Conservation (phyloP, 2,113 vertebrate genomes). For the Rhinogobius similis region DNA sequence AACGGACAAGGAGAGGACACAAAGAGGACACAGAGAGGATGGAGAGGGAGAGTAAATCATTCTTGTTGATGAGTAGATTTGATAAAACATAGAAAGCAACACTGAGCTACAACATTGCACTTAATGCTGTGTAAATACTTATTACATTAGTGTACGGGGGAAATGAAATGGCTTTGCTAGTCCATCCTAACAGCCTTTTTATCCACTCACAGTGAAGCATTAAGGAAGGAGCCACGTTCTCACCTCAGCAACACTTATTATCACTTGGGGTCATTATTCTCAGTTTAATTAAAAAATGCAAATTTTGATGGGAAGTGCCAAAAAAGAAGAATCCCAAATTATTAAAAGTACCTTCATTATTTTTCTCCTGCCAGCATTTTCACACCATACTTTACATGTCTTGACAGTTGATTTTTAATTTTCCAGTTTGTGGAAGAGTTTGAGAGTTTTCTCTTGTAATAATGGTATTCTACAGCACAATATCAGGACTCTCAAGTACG, state of each 20-base stretch:
- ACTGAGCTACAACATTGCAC: neutral
- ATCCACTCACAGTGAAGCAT: neutral
- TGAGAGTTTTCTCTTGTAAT: neutral
- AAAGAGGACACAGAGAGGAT: slow-evolving; percentile 1
- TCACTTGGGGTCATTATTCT: slow-evolving; percentile 11
- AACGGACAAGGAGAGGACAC: slow-evolving; percentile 10
- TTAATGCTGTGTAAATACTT: neutral
- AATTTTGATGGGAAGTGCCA: neutral
- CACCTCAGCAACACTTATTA: slow-evolving; percentile 9
- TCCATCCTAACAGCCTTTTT: neutral
- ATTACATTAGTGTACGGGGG: neutral
- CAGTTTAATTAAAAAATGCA: slow-evolving; percentile 9
- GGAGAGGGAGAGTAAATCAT: slow-evolving; percentile 18
- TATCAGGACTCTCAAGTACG: no score
- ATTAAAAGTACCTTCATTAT: neutral
- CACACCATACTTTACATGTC: neutral
- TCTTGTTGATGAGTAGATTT: slow-evolving; percentile 3
- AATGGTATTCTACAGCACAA: no score
- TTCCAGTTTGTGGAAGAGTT: neutral
- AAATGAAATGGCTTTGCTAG: neutral
- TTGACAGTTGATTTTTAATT: neutral
- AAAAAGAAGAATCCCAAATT: slow-evolving; percentile 2
- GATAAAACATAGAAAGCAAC: slow-evolving; percentile 12
- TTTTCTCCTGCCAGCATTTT: neutral
- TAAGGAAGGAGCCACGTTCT: neutral